These are phyloP conservation scores for Cenopis cana DNA, from an alignment of 2,888 invertebrate species.

Conservation along the genomic window DNA sequence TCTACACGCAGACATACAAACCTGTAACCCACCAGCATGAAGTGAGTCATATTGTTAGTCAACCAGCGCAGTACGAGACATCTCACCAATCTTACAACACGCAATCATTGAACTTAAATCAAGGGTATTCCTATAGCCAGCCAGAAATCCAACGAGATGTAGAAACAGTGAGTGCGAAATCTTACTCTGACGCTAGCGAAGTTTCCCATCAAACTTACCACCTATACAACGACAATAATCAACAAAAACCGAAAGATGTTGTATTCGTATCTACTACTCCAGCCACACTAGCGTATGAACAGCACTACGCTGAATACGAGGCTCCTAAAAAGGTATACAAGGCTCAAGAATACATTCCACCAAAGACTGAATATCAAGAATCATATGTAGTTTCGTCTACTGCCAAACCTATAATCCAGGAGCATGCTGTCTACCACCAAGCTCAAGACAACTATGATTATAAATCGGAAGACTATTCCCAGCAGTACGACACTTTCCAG, in stretches of 20 bases:
- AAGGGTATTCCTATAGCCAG: conserved; percentile 70
- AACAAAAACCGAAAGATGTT: conserved; percentile 58
- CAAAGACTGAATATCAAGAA: conserved; percentile 64
- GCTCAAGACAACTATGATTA: conserved; percentile 62
- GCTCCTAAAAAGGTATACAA: conserved; percentile 62
- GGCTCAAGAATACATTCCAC: conserved; percentile 59
- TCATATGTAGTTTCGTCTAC: conserved; percentile 62
- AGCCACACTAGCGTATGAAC: conserved; percentile 71
- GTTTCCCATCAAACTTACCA: conserved; percentile 78
- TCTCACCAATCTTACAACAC: conserved; percentile 56
- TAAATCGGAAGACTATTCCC: conserved; percentile 53
- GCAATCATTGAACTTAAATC: conserved; percentile 60
- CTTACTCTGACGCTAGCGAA: conserved; percentile 73
- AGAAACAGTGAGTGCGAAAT: conserved; percentile 59
- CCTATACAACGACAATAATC: conserved; percentile 57
- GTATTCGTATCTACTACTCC: conserved; percentile 73
- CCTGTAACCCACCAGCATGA: conserved; percentile 67
- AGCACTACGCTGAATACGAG: conserved; percentile 71
- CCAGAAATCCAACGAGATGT: conserved; percentile 74
- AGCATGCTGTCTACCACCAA: conserved; percentile 60
- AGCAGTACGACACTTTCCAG: conserved; percentile 55
- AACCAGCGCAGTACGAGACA: conserved; percentile 61
- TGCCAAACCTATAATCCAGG: conserved; percentile 62
- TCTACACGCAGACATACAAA: conserved; percentile 67
- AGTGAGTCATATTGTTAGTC: conserved; percentile 61